These are phyloP conservation scores for Maniola hyperantus DNA, from an alignment of 2,888 invertebrate species.

Conservation along the genomic window DNA sequence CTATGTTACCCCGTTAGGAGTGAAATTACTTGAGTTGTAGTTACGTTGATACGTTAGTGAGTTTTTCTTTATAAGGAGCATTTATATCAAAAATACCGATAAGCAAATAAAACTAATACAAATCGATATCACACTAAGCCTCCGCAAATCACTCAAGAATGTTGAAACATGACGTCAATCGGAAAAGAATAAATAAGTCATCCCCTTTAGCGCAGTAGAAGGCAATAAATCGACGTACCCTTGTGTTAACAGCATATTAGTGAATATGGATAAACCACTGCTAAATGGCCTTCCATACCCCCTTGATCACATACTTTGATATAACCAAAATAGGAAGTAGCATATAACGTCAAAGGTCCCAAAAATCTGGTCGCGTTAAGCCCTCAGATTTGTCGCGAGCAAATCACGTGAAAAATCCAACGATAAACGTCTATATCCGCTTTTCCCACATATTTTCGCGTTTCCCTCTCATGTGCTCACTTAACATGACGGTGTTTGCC, in stretches of 20 bases:
- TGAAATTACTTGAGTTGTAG: too few relatives aligned
- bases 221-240: constrained; percentile 76
- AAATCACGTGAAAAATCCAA: constrained; percentile 81
- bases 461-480: constrained; percentile 82
- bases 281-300: constrained; percentile 44
- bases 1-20: too few relatives aligned
- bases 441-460: constrained; percentile 82
- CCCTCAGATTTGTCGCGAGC: constrained; percentile 77
- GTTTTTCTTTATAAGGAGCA: too few relatives aligned
- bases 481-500: constrained; percentile 81
- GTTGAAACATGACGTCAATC: constrained; percentile 60
- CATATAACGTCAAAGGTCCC: constrained; percentile 46
- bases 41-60: too few relatives aligned
- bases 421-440: constrained; percentile 82
- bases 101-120: background rate
- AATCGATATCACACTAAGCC: background rate
- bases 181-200: constrained; percentile 73
- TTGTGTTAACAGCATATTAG: constrained; percentile 78
- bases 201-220: constrained; percentile 70
- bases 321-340: constrained; percentile 29
- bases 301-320: constrained; percentile 27
- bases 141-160: constrained; percentile 35
- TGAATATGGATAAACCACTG: constrained; percentile 58
- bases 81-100: too few relatives aligned
- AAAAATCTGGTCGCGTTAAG: constrained; percentile 57